Base-by-base conservation (phyloP, 2,888 invertebrate species). In the Galerucella pusilla region DNA sequence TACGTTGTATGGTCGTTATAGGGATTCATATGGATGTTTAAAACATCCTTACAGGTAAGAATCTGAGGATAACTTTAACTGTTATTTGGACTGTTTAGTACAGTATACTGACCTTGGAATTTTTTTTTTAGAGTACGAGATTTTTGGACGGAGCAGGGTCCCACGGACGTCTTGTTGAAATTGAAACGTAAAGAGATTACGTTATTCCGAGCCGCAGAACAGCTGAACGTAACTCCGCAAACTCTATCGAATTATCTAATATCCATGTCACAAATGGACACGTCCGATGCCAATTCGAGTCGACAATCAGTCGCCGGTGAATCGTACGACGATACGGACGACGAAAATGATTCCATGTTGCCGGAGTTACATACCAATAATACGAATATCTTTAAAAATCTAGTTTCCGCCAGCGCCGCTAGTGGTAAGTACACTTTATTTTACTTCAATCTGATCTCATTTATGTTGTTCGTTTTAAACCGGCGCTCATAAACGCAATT, bases 21-120 rank as follows among this genome's bases (percentile, higher is more conserved):
- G 96, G 6, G 96, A 97, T 88, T 96, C 95, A 16, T 96, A 95
- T 85, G 96, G 96, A 25, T 96, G 96, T 85, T 91, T 96, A 77
- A 96, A 96, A 88, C 93, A 96, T 87, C 95, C 96, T 0, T 96
- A 96, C 85, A 92, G 95, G 95, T 94, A 16, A 20, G 10, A 25
- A 45, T 9, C 2, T 66, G 35, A 9, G 28, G 28, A 28, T 28
- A 28, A 35, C 35, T 35, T 35, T 35, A 35, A 42, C 7, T 35
- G 35, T 1, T 35, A 35, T 35, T 35, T 35, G 35, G 4, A 35
- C 35, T 35, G 35, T 5, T 28, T 20, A 20, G 59, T 59, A 10
- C 42, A 67, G 14, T 11, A 28, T 25, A 68, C 20, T 52, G 16
- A 46, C 42, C 10, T 12, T 46, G 9, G 1, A 12, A 72, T 77